Evolutionary conservation across 2,113 vertebrate genomes (phyloP).

Genomic region (Psophia crepitans): DNA sequence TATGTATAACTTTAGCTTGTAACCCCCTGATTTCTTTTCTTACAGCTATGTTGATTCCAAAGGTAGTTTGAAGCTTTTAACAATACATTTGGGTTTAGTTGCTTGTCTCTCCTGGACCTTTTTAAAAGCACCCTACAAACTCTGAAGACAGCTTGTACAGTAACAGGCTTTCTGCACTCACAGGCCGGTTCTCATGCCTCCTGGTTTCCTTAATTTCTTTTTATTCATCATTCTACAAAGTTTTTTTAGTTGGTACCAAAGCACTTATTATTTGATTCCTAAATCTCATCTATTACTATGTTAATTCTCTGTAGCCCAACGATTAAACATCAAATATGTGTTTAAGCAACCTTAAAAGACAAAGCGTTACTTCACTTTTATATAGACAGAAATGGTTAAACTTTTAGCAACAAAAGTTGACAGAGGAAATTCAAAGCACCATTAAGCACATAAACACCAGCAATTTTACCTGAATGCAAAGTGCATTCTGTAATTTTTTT

Average conservation of each 20-base stretch:
- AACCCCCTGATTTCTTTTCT: background rate
- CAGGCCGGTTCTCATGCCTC: background rate
- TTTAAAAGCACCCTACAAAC: background rate
- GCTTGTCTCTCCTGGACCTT: background rate
- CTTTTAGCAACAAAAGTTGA: background rate
- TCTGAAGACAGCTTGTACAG: background rate
- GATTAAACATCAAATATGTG: background rate
- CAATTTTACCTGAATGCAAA: background rate
- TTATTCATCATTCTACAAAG: background rate
- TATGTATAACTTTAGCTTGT: background rate
- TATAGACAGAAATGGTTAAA: background rate
- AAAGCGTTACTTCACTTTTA: background rate
- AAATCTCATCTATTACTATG: background rate
- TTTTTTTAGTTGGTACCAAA: background rate
- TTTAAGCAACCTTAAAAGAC: background rate
- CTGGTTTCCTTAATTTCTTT: background rate
- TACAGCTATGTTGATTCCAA: background rate
- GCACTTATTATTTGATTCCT: background rate
- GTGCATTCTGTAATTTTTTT: background rate
- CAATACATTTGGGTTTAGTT: background rate
- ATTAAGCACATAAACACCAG: conserved; percentile 3
- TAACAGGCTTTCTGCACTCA: background rate
- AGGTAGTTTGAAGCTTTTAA: background rate
- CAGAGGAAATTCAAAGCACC: background rate
- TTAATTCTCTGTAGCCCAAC: background rate